Evolutionary conservation across 1,140 invertebrate genomes (phyloP).

Genomic region (Drosophila sp.): DNA sequence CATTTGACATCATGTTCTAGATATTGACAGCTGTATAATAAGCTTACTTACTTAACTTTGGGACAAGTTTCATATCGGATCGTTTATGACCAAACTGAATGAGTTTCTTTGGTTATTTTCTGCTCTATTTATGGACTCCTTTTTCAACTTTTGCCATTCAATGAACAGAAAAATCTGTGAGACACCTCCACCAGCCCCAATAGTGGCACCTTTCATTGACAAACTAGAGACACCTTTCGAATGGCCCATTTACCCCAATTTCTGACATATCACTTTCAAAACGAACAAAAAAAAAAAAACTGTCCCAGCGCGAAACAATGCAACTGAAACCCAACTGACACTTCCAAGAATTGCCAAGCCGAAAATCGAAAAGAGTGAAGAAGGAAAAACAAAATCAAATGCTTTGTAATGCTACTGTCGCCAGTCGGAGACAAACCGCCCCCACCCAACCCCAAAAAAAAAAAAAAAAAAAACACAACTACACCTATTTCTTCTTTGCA

Average conservation of each 20-base stretch:
- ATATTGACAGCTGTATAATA: too few species aligned
- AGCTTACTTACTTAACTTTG: too few species aligned
- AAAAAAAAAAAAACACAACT: background rate
- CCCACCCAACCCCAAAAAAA: constrained; percentile 4
- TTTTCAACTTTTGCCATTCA: constrained; percentile 2
- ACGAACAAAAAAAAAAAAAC: constrained; percentile 9
- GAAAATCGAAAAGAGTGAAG: constrained; percentile 13
- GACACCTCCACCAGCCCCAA: background rate
- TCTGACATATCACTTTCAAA: constrained; percentile 30
- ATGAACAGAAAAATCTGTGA: constrained; percentile 1
- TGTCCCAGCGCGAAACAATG: constrained; percentile 41
- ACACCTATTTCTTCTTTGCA: constrained; percentile 56
- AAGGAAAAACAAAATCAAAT: constrained; percentile 51
- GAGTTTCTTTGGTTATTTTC: background rate
- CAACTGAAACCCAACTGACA: constrained; percentile 49
- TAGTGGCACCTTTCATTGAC: constrained; percentile 28
- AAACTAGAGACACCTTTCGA: constrained; percentile 24
- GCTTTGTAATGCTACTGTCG: constrained; percentile 73
- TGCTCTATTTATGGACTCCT: background rate
- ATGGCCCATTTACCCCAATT: constrained; percentile 46
- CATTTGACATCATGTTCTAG: too few species aligned
- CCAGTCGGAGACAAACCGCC: constrained; percentile 36
- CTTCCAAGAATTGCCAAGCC: constrained; percentile 59
- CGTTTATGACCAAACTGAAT: too few species aligned
- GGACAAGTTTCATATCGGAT: too few species aligned